These are phyloP conservation scores for Serripes groenlandicus DNA, from an alignment of 2,888 invertebrate species.

Conservation along the genomic window DNA sequence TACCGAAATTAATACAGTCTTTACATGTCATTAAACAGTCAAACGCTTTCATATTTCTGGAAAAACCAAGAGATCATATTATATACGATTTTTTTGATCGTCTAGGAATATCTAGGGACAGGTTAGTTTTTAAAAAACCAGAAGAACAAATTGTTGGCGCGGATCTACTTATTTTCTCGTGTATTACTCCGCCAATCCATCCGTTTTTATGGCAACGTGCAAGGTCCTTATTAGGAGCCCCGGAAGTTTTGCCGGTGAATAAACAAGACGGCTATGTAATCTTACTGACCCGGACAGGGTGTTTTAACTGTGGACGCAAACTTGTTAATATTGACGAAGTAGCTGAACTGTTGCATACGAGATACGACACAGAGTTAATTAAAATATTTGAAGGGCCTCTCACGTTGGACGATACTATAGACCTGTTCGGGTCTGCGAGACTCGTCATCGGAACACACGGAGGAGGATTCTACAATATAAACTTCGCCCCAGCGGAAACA, in stretches of 20 bases:
- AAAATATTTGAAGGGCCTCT: slow-evolving; percentile 22
- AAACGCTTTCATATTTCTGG: slow-evolving; percentile 5
- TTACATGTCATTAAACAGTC: slow-evolving; percentile 3
- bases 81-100: slow-evolving; percentile 27
- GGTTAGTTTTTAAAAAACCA: background rate
- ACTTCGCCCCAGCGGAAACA: slow-evolving; percentile 23
- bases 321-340: slow-evolving; percentile 14
- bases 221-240: slow-evolving; percentile 10
- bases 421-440: slow-evolving; percentile 24
- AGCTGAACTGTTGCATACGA: background rate
- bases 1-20: slow-evolving; percentile 42
- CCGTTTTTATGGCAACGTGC: slow-evolving; percentile 36
- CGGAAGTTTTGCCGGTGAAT: background rate
- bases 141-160: slow-evolving; percentile 3
- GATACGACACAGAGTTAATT: slow-evolving; percentile 4
- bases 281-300: slow-evolving; percentile 19
- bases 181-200: slow-evolving; percentile 43
- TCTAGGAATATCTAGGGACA: slow-evolving; percentile 18
- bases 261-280: slow-evolving; percentile 7
- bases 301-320: slow-evolving; percentile 27
- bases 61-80: slow-evolving; percentile 18
- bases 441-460: slow-evolving; percentile 35
- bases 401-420: slow-evolving; percentile 9
- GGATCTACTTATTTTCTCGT: slow-evolving; percentile 24
- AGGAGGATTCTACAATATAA: slow-evolving; percentile 39